A percentile compares a stretch with the other conserved stretches of the same genome.
phyloP scores from a whole-genome alignment of 2,797 vertebrate genomes.

The Momotus momota region DNA sequence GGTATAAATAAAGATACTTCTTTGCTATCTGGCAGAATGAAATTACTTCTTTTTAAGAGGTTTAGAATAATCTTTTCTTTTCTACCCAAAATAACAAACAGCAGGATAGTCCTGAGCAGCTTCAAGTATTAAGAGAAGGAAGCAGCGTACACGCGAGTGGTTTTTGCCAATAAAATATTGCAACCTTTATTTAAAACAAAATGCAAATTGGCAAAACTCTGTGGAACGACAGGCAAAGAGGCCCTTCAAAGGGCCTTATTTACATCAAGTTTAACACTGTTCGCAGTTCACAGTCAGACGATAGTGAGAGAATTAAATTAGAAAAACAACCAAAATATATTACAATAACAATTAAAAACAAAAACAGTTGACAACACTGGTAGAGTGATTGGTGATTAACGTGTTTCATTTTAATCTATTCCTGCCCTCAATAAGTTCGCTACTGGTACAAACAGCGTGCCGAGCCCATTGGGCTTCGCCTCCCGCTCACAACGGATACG shows the following conservation, averaged over 20 bases:
- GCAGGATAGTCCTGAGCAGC: neutral
- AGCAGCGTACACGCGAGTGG: neutral
- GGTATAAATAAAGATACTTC: neutral
- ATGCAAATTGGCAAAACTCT: conserved; percentile 81
- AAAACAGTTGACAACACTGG: conserved; percentile 83
- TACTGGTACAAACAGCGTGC: neutral
- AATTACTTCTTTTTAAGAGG: neutral
- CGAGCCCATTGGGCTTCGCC: neutral
- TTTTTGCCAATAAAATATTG: conserved; percentile 84
- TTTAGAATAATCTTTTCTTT: neutral
- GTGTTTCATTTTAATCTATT: conserved; percentile 44
- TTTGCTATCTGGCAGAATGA: neutral
- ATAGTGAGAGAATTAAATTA: conserved; percentile 97
- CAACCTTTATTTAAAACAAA: conserved; percentile 85
- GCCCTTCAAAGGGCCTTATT: conserved; percentile 86
- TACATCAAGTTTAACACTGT: conserved; percentile 99
- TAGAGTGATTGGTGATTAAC: conserved; percentile 77
- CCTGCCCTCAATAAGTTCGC: conserved; percentile 34
- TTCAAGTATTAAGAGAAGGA: neutral
- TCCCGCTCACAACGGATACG: neutral
- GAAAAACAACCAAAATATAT: conserved; percentile 92
- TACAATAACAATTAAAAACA: conserved; percentile 88
- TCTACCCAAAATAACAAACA: neutral
- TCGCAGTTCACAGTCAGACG: conserved; percentile 99
- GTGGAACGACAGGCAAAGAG: conserved; percentile 77